A percentile compares a stretch with the other conserved stretches of the same genome.
Conservation (phyloP, 2,888 invertebrate genomes). For the Apantesis nais region DNA sequence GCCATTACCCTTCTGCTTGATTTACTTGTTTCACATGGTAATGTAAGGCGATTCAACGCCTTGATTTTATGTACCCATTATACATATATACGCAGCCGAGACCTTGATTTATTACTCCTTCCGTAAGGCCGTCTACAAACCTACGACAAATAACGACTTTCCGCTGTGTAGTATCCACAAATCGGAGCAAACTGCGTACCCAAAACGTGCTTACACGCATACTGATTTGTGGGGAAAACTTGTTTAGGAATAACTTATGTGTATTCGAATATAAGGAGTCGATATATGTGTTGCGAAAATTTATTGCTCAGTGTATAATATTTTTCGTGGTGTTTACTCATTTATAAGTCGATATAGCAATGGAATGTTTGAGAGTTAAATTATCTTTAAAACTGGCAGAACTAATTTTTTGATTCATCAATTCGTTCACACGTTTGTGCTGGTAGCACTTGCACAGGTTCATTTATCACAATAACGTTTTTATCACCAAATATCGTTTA, state of each 20-base stretch:
- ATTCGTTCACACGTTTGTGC: too few species aligned
- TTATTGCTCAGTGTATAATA: slow-evolving; percentile 17
- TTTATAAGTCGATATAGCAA: background rate
- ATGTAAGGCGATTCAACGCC: slow-evolving; percentile 29
- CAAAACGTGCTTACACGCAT: slow-evolving; percentile 14
- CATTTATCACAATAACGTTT: background rate
- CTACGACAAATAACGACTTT: slow-evolving; percentile 22
- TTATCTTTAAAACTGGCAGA: too few species aligned
- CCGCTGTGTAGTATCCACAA: slow-evolving; percentile 19
- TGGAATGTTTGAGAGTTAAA: too few species aligned
- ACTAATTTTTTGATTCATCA: too few species aligned
- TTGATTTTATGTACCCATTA: slow-evolving; percentile 27
- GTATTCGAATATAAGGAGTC: slow-evolving; percentile 9
- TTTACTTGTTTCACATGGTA: slow-evolving; percentile 43
- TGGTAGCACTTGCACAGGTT: too few species aligned
- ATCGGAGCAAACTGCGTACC: slow-evolving; percentile 21
- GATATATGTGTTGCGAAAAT: slow-evolving; percentile 25
- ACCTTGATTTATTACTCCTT: slow-evolving; percentile 13
- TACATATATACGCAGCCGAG: slow-evolving; percentile 18
- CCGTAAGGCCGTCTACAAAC: slow-evolving; percentile 22
- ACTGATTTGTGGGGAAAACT: slow-evolving; percentile 32
- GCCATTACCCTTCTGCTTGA: slow-evolving; percentile 29
- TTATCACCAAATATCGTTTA: background rate
- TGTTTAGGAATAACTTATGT: slow-evolving; percentile 31
- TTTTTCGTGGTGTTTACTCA: background rate